Base-by-base conservation (phyloP, 2,888 invertebrate genomes). In the Odontomyia ornata region DNA sequence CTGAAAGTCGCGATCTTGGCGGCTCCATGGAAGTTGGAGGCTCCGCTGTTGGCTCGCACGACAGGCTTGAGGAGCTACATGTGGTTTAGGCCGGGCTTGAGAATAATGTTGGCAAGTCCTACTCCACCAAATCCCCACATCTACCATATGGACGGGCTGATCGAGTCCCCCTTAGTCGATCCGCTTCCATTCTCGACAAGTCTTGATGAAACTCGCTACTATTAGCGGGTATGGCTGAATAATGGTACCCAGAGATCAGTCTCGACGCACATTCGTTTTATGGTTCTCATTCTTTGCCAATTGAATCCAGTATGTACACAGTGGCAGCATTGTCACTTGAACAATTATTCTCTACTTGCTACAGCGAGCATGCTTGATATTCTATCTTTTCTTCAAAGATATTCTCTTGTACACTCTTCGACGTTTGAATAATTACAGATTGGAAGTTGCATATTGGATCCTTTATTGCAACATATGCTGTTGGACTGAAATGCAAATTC, bases 71-170 rank as follows among this genome's bases (percentile, higher is more conserved):
- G 27, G 25, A 25, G 21, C 21, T 23, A 25, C 69, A 62, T 36
- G 46, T 27, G 46, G 69, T 69, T 69, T 28, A 69, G 69, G 69
- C 69, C 18, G 69, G 69, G 47, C 69, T 46, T 69, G 23, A 23
- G 15, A 52, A 9, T 18, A 15, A 28, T 27, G 27, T 25, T 62
- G 62, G 62, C 15, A 28, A 23, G 52, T 65, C 65, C 65, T 65
- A 65, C 43, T 46, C 47, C 46, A 47, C 13, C 21, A 69, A 47
- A 69, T 25, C 69, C 46, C 69, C 69, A 46, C 27, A 46, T 43
- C 21, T 13, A 1, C 52, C 5, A 3, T 36, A 9, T 36, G 3
- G 36, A 36, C 36, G 36, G 36, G 9, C 36, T 9, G 36, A 36
- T 5, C 36, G 36, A 36, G 36, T 36, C 36, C 36, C 36, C 36